phyloP scores from a whole-genome alignment of 2,113 vertebrate genomes.

The Erinaceus europaeus region DNA sequence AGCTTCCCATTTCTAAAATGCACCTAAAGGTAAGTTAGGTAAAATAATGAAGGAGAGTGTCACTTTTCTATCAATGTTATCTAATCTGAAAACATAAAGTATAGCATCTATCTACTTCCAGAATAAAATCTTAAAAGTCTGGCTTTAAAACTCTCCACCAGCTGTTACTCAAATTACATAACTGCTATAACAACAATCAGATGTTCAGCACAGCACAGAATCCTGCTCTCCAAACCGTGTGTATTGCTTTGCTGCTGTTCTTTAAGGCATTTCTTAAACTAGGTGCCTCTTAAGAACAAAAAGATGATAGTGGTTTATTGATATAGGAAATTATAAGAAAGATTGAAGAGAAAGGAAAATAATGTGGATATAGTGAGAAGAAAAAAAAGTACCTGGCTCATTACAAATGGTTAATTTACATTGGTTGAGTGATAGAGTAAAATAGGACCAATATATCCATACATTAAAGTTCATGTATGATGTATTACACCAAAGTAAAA shows the following conservation, averaged over 20 bases:
- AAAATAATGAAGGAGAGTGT: neutral
- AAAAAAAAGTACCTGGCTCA: neutral
- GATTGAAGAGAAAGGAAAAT: neutral
- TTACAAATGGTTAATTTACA: neutral
- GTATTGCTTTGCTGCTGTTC: neutral
- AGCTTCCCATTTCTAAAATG: constrained; percentile 8
- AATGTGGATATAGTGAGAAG: neutral
- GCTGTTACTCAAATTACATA: neutral
- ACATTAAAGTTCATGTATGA: no score
- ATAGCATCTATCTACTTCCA: neutral
- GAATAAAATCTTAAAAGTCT: neutral
- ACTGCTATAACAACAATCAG: neutral
- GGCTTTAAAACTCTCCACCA: neutral
- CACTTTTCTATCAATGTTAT: neutral
- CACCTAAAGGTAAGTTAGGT: neutral
- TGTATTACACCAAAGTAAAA: no score
- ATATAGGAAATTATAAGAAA: neutral
- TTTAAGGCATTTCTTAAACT: neutral
- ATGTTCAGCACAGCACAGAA: neutral
- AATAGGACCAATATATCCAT: neutral
- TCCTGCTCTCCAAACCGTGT: neutral
- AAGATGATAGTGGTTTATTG: neutral
- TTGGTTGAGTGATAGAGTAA: neutral
- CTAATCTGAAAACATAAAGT: neutral
- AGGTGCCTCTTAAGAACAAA: neutral